Evolutionary conservation across 2,888 invertebrate species (phyloP).

Genomic region (Dryobota labecula): DNA sequence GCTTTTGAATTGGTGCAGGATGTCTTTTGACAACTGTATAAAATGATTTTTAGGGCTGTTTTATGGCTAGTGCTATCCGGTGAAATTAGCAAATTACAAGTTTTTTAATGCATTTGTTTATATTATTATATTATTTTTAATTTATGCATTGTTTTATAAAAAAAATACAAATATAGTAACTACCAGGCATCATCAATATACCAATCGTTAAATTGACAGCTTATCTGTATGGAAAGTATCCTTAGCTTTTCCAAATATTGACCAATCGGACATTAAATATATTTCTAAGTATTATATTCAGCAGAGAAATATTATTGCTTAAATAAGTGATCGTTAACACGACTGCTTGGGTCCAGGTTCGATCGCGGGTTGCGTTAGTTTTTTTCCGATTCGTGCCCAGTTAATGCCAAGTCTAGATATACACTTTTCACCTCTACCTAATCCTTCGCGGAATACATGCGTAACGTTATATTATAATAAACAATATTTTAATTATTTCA

Average conservation of each 20-base stretch:
- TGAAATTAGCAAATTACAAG: not conserved
- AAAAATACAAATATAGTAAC: too few species aligned
- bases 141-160: too few species aligned
- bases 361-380: too few species aligned
- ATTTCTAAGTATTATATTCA: not conserved
- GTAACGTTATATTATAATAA: not conserved
- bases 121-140: too few species aligned
- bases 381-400: too few species aligned
- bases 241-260: not conserved
- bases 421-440: too few species aligned
- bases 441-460: not conserved
- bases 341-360: too few species aligned
- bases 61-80: too few species aligned
- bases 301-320: too few species aligned
- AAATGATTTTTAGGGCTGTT: not conserved
- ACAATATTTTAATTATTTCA: slow-evolving; percentile 77
- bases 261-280: not conserved
- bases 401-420: too few species aligned
- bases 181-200: not conserved
- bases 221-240: not conserved
- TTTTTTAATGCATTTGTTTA: too few species aligned
- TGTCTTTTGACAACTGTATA: not conserved
- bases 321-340: not conserved
- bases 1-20: not conserved
- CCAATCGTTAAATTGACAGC: not conserved